phyloP scores from a whole-genome alignment of 2,888 invertebrate genomes.

The Cerastis rubricosa region DNA sequence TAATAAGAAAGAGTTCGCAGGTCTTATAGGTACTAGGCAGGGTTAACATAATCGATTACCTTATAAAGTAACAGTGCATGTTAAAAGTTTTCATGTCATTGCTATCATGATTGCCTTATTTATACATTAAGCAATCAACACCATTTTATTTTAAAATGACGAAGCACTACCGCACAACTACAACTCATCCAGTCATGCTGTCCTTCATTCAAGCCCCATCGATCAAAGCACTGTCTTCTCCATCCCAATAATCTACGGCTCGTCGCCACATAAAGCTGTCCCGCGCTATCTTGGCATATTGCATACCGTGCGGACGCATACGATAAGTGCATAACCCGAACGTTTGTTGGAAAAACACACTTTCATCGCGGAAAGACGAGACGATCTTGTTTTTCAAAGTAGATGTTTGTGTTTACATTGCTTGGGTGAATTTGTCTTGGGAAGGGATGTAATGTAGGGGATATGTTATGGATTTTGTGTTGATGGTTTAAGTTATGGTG shows the following conservation, averaged over 20 bases:
- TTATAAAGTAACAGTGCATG: too few relatives aligned
- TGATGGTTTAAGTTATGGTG: constrained; percentile 10
- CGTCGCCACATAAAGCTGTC: constrained; percentile 82
- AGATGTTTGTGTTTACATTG: constrained; percentile 60
- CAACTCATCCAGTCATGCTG: constrained; percentile 11
- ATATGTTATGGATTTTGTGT: constrained; percentile 30
- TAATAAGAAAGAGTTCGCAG: too few relatives aligned
- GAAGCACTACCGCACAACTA: neutral
- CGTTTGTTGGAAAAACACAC: constrained; percentile 68
- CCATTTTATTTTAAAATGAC: constrained; percentile 23
- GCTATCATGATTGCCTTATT: too few relatives aligned
- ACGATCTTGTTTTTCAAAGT: constrained; percentile 63
- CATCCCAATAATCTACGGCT: constrained; percentile 61
- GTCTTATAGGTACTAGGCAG: too few relatives aligned
- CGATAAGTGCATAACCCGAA: constrained; percentile 82
- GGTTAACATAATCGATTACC: too few relatives aligned
- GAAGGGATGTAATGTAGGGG: constrained; percentile 26
- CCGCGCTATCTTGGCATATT: constrained; percentile 82
- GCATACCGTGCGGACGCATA: constrained; percentile 82
- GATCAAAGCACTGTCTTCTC: constrained; percentile 42
- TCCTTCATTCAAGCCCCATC: constrained; percentile 29
- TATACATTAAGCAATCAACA: neutral
- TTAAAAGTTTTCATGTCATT: too few relatives aligned
- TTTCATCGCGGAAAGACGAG: constrained; percentile 60
- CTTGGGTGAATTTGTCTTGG: constrained; percentile 44